phyloP scores from a whole-genome alignment of 2,797 vertebrate species.

The Hemibagrus guttatus region DNA sequence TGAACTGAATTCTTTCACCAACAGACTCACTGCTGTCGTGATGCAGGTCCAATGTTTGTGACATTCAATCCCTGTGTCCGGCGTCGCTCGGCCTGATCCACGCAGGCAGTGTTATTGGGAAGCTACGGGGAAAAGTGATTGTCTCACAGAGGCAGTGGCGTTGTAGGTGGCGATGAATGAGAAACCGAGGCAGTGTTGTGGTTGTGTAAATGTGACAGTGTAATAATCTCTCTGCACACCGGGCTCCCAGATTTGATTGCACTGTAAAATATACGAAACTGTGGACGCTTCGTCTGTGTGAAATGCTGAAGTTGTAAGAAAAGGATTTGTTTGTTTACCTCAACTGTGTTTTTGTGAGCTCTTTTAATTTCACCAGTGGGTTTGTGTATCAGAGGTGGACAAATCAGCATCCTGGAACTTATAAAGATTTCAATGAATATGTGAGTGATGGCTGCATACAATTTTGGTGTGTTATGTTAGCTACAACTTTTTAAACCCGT shows the following conservation, averaged over 20 bases:
- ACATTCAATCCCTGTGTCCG: background rate
- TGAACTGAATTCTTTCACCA: background rate
- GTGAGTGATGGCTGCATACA: background rate
- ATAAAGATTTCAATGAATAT: background rate
- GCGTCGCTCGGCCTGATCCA: background rate
- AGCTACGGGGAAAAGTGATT: slow-evolving; percentile 47
- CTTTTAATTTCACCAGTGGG: too few relatives aligned
- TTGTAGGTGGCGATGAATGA: slow-evolving; percentile 41
- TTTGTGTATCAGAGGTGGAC: background rate
- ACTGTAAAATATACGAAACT: background rate
- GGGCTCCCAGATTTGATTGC: background rate
- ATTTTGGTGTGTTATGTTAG: too few relatives aligned
- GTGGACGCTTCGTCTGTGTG: background rate
- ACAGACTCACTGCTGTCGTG: background rate
- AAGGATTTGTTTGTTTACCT: background rate
- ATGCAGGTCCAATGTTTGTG: background rate
- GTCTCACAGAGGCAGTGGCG: slow-evolving; percentile 59
- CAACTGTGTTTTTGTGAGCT: background rate
- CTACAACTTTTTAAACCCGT: background rate
- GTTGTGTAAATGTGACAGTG: slow-evolving; percentile 54
- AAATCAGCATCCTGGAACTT: background rate
- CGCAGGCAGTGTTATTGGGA: slow-evolving; percentile 23
- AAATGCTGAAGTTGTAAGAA: background rate
- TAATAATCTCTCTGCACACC: background rate
- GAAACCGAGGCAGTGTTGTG: slow-evolving; percentile 51